Evolutionary conservation across 64 coral and sea anemone species (phyloP).

Genomic region (Pocillopora damicornis): DNA sequence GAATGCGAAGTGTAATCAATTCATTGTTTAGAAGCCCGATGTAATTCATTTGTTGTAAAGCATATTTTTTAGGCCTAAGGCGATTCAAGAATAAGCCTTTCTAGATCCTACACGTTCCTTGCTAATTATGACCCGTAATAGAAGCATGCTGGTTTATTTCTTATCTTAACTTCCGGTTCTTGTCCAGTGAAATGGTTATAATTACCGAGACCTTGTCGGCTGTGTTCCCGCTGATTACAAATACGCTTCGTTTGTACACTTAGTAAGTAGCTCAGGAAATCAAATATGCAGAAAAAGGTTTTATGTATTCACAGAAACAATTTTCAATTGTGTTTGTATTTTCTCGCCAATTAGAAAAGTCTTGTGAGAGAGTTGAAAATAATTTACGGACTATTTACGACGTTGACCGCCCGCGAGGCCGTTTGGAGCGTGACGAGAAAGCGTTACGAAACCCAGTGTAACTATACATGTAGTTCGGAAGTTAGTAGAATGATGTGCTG

Average conservation of each 20-base stretch:
- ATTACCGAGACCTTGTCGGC: neutral
- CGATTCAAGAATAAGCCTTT: too few species aligned
- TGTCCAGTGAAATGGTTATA: neutral
- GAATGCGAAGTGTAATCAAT: too few species aligned
- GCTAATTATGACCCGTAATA: too few species aligned
- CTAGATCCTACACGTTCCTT: too few species aligned
- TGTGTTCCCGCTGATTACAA: neutral
- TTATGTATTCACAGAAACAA: neutral
- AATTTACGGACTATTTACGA: too few species aligned
- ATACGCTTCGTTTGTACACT: too few species aligned
- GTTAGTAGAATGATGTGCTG: neutral
- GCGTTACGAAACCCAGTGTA: conserved; percentile 20
- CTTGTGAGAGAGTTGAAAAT: too few species aligned
- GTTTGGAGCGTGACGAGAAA: conserved; percentile 6
- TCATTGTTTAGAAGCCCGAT: too few species aligned
- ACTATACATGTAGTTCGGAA: neutral
- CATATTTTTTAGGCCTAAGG: too few species aligned
- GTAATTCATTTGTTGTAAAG: too few species aligned
- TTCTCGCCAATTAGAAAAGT: too few species aligned
- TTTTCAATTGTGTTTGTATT: neutral
- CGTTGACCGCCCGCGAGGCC: neutral
- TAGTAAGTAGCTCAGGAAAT: neutral
- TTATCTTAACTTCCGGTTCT: neutral
- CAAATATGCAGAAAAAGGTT: neutral
- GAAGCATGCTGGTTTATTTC: neutral